A percentile compares a stretch with the other conserved stretches of the same genome.
phyloP scores from a whole-genome alignment of 2,888 invertebrate genomes.

The Lissocephala sabroskyi region DNA sequence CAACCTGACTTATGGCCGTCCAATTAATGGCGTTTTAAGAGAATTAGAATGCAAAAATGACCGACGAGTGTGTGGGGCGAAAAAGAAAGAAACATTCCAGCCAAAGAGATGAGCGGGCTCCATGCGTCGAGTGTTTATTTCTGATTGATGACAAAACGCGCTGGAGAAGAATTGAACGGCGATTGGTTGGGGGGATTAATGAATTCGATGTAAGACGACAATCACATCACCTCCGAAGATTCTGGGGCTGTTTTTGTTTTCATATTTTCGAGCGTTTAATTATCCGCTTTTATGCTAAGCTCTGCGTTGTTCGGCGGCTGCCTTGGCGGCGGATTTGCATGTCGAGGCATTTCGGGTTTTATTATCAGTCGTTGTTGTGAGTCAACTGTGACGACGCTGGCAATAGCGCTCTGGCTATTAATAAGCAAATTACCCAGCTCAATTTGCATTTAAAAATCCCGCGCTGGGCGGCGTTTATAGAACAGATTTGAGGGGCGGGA shows the following conservation, averaged over 20 bases:
- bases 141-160: constrained; percentile 61
- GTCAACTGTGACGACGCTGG: no score
- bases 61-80: no score
- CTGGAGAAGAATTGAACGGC: constrained; percentile 25
- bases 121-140: constrained; percentile 61
- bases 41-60: constrained; percentile 31
- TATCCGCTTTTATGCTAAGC: constrained; percentile 41
- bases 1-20: constrained; percentile 37
- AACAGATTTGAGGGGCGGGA: no score
- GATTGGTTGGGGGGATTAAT: no score
- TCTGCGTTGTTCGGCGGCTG: constrained; percentile 22
- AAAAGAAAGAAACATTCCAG: constrained; percentile 6
- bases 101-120: constrained; percentile 36
- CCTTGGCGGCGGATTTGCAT: constrained; percentile 49
- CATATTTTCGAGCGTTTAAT: constrained; percentile 38
- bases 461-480: no score
- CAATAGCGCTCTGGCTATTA: no score
- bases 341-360: no score
- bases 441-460: no score
- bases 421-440: no score
- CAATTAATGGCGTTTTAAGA: constrained; percentile 61
- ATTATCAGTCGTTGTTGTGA: no score
- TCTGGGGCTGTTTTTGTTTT: constrained; percentile 27
- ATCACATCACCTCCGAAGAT: constrained; percentile 15
- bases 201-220: constrained; percentile 52